Conservation (phyloP, 1,140 invertebrate genomes). For the Drosophila obscura region DNA sequence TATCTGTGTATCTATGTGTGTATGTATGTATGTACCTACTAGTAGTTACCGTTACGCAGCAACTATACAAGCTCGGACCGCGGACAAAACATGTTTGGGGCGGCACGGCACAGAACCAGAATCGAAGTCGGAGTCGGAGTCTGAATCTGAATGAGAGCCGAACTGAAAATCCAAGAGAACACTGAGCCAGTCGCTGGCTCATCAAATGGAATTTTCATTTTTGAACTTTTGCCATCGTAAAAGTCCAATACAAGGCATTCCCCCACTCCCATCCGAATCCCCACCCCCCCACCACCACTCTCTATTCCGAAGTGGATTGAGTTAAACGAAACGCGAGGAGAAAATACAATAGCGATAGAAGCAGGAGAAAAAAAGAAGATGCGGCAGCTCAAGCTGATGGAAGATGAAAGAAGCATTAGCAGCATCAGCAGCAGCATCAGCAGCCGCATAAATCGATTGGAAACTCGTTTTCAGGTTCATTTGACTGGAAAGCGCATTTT, state of each 20-base stretch:
- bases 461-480: constrained; percentile 51
- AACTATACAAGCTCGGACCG: constrained; percentile 15
- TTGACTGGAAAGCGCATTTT: constrained; percentile 53
- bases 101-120: not conserved
- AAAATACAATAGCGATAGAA: constrained; percentile 40
- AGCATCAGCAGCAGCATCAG: constrained; percentile 19
- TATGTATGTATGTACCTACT: constrained; percentile 48
- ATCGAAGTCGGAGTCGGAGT: constrained; percentile 15
- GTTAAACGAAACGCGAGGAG: constrained; percentile 48
- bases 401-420: constrained; percentile 6
- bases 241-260: constrained; percentile 13
- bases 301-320: constrained; percentile 53
- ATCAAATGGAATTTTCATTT: constrained; percentile 35
- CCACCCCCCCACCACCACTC: not conserved
- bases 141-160: not conserved
- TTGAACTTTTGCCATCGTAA: constrained; percentile 11
- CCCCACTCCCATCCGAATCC: not conserved
- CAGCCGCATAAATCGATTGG: constrained; percentile 41
- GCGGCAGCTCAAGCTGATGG: not conserved
- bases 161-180: constrained; percentile 12
- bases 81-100: constrained; percentile 34
- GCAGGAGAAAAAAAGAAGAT: constrained; percentile 19
- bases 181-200: not conserved
- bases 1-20: constrained; percentile 23
- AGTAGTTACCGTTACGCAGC: constrained; percentile 78